Evolutionary conservation across 2,888 invertebrate species (phyloP), one percentile per base, ranked within the genome.

Genomic region (Trachelus stipa): DNA sequence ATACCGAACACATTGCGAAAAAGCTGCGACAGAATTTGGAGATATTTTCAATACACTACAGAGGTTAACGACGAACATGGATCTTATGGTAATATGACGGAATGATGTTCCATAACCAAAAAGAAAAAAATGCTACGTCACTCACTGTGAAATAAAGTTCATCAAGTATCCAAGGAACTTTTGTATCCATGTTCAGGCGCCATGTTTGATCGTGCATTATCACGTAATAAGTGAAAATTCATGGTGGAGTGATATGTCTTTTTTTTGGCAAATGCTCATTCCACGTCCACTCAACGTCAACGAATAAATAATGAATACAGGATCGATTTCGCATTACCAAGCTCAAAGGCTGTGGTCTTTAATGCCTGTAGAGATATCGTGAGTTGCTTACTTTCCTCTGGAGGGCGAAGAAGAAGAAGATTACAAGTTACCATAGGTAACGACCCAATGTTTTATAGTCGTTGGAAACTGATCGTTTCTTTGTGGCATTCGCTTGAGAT

Each of bases 271-370:
- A 40, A 40, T 40, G 40, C 6, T 15, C 40, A 40, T 15, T 56
- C 56, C 56, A 37, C 56, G 56, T 23, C 56, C 23, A 15, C 56
- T 56, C 56, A 23, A 56, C 56, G 56, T 56, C 56, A 9, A 56
- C 40, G 37, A 34, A 56, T 88, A 90, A 0, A 77, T 56, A 56
- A 56, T 56, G 56, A 56, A 56, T 23, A 56, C 2, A 23, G 56
- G 56, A 56, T 56, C 23, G 56, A 56, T 56, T 56, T 56, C 56
- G 56, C 56, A 56, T 56, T 56, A 56, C 56, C 23, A 23, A 23
- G 23, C 56, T 23, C 56, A 0, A 1, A 35, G 9, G 23, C 9
- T 56, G 56, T 56, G 56, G 2, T 9, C 23, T 23, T 9, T 9
- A 15, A 15, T 56, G 56, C 0, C 23, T 23, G 9, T 1, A 15